These are phyloP conservation scores for Neomonachus schauinslandi DNA, from an alignment of 2,113 vertebrate genomes.

Conservation along the genomic window DNA sequence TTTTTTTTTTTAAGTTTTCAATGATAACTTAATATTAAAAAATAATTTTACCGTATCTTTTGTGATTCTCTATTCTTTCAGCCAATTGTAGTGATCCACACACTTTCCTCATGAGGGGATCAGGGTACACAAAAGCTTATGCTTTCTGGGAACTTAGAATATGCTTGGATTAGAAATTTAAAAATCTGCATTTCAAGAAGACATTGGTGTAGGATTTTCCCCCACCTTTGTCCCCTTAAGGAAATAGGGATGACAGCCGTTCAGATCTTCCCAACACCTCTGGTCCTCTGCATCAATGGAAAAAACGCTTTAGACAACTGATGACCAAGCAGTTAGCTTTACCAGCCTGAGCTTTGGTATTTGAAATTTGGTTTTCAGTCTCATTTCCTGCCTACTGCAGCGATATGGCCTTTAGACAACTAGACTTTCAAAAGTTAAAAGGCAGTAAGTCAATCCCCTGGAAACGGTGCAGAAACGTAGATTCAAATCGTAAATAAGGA, in stretches of 20 bases:
- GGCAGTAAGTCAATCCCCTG: conserved; percentile 41
- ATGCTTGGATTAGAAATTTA: not conserved
- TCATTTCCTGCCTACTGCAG: conserved; percentile 47
- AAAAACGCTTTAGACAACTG: not conserved
- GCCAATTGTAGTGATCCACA: not conserved
- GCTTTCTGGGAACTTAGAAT: not conserved
- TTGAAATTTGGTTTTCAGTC: conserved; percentile 41
- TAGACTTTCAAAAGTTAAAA: conserved; percentile 75
- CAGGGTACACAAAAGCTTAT: not conserved
- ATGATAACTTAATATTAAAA: not conserved
- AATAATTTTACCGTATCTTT: conserved; percentile 12
- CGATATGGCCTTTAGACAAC: conserved; percentile 7
- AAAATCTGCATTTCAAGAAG: not conserved
- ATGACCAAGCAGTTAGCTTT: not conserved
- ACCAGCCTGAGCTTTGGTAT: conserved; percentile 9
- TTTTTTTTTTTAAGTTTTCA: not conserved
- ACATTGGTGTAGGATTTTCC: not conserved
- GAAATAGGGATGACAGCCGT: not conserved
- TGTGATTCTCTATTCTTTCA: not conserved
- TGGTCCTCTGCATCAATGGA: not conserved
- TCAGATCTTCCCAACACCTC: not conserved
- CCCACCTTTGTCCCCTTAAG: not conserved
- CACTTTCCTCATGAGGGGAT: fast-evolving
- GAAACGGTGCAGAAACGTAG: not conserved
- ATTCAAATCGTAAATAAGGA: conserved; percentile 59